Conservation (phyloP, 2,797 vertebrate species). For the Xiphorhynchus erythropygius region DNA sequence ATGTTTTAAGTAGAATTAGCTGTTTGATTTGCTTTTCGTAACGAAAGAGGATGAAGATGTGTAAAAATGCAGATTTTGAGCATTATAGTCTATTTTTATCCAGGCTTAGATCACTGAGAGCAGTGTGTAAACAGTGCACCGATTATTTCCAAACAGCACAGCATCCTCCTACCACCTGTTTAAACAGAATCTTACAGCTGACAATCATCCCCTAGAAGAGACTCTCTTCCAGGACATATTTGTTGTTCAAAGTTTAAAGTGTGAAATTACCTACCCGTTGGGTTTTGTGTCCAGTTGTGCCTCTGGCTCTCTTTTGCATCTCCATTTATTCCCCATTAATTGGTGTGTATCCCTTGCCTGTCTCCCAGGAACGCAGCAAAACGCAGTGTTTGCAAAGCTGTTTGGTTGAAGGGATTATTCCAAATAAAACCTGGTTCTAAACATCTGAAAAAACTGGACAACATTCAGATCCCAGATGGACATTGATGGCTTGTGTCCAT, state of each 20-base stretch:
- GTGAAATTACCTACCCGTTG: not conserved
- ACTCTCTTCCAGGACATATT: not conserved
- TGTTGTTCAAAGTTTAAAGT: constrained; percentile 44
- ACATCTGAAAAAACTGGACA: constrained; percentile 41
- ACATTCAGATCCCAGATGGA: constrained; percentile 43
- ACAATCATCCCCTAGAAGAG: constrained; percentile 16
- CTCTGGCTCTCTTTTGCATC: not conserved
- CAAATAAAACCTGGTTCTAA: constrained; percentile 34
- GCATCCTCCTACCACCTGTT: not conserved
- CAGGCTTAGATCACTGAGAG: not conserved
- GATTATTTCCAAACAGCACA: constrained; percentile 44
- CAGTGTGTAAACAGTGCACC: constrained; percentile 21
- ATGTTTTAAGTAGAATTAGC: not conserved
- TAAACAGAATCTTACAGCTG: constrained; percentile 43
- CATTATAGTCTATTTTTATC: constrained; percentile 13
- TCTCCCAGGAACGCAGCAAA: not conserved
- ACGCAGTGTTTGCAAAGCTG: constrained; percentile 19
- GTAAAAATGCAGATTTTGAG: constrained; percentile 13
- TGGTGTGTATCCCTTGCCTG: not conserved
- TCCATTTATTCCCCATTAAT: constrained; percentile 22
- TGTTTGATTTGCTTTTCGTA: constrained; percentile 1
- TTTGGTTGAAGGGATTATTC: constrained; percentile 39
- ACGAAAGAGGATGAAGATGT: not conserved
- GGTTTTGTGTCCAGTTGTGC: constrained; percentile 48
- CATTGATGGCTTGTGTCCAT: not conserved